phyloP scores from a whole-genome alignment of 2,113 vertebrate genomes.

The Protobothrops mucrosquamatus region DNA sequence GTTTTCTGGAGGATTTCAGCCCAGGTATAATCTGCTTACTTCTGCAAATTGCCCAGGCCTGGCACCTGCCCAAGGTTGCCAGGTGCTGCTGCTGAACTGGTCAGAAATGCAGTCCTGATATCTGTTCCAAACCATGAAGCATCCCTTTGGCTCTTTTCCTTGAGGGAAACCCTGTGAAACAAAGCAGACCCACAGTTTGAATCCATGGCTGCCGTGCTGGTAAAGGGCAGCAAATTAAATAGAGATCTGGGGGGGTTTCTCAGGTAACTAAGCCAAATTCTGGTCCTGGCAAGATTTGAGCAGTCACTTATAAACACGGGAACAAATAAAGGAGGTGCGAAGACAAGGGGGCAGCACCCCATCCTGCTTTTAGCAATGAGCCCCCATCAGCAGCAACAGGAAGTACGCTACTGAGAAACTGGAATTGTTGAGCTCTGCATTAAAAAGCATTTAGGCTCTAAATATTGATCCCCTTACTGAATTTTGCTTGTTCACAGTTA shows the following conservation, averaged over 20 bases:
- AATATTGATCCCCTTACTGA: background rate
- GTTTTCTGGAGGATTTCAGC: background rate
- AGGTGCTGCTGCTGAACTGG: background rate
- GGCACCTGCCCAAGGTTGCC: background rate
- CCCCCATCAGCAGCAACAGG: no score
- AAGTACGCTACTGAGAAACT: background rate
- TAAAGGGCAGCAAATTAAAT: slow-evolving; percentile 9
- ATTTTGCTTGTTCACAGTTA: background rate
- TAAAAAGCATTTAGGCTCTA: background rate
- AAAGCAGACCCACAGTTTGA: background rate
- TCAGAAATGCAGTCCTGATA: background rate
- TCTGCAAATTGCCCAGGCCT: background rate
- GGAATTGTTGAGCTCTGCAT: background rate
- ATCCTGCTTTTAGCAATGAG: background rate
- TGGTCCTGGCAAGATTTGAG: background rate
- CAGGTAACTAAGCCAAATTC: background rate
- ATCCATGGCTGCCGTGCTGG: background rate
- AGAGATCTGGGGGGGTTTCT: background rate
- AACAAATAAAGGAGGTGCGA: background rate
- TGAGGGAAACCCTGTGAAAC: background rate
- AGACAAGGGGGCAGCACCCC: background rate
- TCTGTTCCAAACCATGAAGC: background rate
- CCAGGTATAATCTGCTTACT: background rate
- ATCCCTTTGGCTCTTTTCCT: background rate
- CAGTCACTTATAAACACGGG: background rate